phyloP scores from a whole-genome alignment of 2,888 invertebrate species.

The Idaea biselata region DNA sequence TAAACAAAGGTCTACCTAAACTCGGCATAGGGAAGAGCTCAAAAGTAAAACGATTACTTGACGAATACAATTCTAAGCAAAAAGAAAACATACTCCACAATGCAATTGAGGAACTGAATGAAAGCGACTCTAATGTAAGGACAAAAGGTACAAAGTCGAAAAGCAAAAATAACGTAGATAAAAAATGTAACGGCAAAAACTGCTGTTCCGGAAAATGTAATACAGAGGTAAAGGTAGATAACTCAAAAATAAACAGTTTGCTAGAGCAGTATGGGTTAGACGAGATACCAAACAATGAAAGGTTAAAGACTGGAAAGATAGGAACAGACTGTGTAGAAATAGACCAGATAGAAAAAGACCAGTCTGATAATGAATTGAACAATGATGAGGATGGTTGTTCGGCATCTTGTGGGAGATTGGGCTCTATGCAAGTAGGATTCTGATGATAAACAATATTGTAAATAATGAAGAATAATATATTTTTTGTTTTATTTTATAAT shows the following conservation, averaged over 20 bases:
- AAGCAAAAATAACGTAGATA: conserved; percentile 23
- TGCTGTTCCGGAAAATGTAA: conserved; percentile 45
- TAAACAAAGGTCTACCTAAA: conserved; percentile 95
- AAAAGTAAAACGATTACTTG: conserved; percentile 85
- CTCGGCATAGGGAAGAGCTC: conserved; percentile 94
- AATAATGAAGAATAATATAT: no score
- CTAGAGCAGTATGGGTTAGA: conserved; percentile 53
- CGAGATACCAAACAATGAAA: conserved; percentile 25
- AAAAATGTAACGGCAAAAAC: conserved; percentile 28
- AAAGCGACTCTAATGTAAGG: conserved; percentile 31
- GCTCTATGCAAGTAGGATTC: conserved; percentile 56
- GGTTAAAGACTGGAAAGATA: neutral
- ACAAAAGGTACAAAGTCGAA: conserved; percentile 36
- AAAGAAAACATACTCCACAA: conserved; percentile 36
- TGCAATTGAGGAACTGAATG: conserved; percentile 50
- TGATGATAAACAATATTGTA: conserved; percentile 28
- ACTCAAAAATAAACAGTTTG: conserved; percentile 50
- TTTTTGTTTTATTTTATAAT: no score
- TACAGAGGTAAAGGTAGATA: conserved; percentile 34
- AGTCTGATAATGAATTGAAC: conserved; percentile 38
- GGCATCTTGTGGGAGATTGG: conserved; percentile 56
- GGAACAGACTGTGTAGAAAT: conserved; percentile 17
- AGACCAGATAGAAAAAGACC: conserved; percentile 27
- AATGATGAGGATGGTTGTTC: conserved; percentile 59
- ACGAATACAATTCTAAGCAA: conserved; percentile 72